Percentiles rank a stretch among this genome's conserved stretches.
Conservation (phyloP, 2,888 invertebrate genomes). For the Silvanus unidentatus region DNA sequence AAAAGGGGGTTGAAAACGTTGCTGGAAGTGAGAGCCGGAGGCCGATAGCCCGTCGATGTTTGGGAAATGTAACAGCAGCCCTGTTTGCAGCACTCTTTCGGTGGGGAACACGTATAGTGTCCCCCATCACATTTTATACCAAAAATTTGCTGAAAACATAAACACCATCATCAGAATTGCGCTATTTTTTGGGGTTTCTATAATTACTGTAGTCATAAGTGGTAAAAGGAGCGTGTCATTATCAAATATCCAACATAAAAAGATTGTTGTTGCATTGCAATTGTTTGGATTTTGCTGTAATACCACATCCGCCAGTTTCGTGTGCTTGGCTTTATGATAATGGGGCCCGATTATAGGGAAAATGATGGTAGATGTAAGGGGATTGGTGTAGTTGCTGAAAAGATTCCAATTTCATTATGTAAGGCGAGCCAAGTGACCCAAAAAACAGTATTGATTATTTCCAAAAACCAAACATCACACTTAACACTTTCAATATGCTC, state of each 20-base stretch:
- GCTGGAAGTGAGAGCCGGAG: slow-evolving; percentile 48
- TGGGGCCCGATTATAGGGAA: too few species aligned
- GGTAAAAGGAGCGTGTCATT: slow-evolving; percentile 31
- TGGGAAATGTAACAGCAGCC: slow-evolving; percentile 50
- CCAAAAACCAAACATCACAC: too few species aligned
- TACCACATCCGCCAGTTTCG: too few species aligned
- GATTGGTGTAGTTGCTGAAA: too few species aligned
- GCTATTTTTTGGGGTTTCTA: too few species aligned
- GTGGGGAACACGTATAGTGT: slow-evolving; percentile 60
- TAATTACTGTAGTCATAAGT: slow-evolving; percentile 41
- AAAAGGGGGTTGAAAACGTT: slow-evolving; percentile 60
- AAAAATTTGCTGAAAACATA: slow-evolving; percentile 45
- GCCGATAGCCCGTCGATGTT: slow-evolving; percentile 36
- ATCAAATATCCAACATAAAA: slow-evolving; percentile 30
- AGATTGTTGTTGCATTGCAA: slow-evolving; percentile 38
- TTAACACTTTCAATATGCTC: too few species aligned
- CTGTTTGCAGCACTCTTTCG: slow-evolving; percentile 67
- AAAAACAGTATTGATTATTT: too few species aligned
- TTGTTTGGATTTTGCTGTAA: slow-evolving; percentile 19
- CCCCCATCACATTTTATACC: slow-evolving; percentile 59
- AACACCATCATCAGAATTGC: too few species aligned
- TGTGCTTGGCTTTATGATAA: too few species aligned
- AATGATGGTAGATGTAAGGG: too few species aligned
- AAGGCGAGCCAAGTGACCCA: too few species aligned
- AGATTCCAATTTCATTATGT: too few species aligned